Evolutionary conservation across 30 jellyfish, hydroid and myxozoan species (phyloP), one percentile per base, ranked within the genome.

Genomic region (Hydractinia symbiolongicarpus): DNA sequence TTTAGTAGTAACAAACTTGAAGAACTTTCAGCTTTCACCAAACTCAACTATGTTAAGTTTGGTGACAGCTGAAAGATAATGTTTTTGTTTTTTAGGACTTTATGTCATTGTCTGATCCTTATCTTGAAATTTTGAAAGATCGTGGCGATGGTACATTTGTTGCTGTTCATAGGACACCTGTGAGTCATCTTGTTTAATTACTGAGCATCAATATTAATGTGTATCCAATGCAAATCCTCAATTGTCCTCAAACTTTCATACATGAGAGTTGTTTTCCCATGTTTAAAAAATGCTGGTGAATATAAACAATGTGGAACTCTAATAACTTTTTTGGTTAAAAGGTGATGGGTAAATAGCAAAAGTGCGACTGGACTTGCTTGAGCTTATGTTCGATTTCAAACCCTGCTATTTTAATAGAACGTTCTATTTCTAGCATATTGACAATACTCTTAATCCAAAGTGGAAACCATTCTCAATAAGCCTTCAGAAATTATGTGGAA

Each of bases 31-130:
- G n/a, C n/a, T n/a, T n/a, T n/a, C n/a, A n/a, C n/a, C n/a, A n/a
- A n/a, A n/a, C n/a, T n/a, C n/a, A n/a, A 30, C 44, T 30, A 0
- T 30, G 44, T 30, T 30, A 2, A 30, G 74, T 51, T 64, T 64
- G 9, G 7, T 64, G 74, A 6, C 0, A 30, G 44, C 44, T 30
- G 44, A 30, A 30, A 30, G 44, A 64, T 64, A 6, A 72, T 9
- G 60, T 21, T 50, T 30, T 74, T 13, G 15, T 15, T 30, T 56
- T 79, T 9, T 56, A 91, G 98, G 98, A 91, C 74, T 91, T 91
- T 79, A 91, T 91, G 4, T 81, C 95, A 11, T 79, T 79, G 44
- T 91, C 98, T 4, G 98, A 91, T 78, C 98, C 98, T 2, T 91
- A 82, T 69, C 86, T 91, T 76, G 98, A 91, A 52, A 50, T 91